Conservation (phyloP, 2,113 vertebrate genomes). For the Oncorhynchus mykiss region DNA sequence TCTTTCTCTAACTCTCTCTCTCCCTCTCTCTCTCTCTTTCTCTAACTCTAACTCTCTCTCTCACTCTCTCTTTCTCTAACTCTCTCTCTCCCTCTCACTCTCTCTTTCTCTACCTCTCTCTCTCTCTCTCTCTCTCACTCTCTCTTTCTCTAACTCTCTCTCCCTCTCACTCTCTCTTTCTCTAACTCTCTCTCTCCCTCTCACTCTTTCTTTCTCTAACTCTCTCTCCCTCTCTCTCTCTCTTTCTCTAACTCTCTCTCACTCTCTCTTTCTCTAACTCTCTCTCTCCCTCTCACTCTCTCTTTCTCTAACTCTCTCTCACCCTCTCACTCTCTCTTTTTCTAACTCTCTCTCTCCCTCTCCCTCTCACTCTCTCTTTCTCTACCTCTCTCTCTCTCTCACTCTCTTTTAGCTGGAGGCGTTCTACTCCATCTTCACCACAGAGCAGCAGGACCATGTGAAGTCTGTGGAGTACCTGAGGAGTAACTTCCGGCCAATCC, state of each 20-base stretch:
- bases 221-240: neutral
- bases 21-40: neutral
- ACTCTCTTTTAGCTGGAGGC: slow-evolving; percentile 85
- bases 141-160: neutral
- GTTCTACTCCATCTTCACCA: slow-evolving; percentile 98
- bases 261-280: neutral
- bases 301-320: neutral
- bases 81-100: slow-evolving; percentile 23
- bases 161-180: slow-evolving; percentile 2
- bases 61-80: neutral
- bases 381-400: neutral
- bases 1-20: neutral
- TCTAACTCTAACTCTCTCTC: slow-evolving; percentile 25
- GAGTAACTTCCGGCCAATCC: slow-evolving; percentile 93
- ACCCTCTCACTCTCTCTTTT: too few species aligned
- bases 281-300: neutral
- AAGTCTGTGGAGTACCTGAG: slow-evolving; percentile 96
- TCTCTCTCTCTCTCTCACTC: neutral
- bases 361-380: too few species aligned
- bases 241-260: neutral
- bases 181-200: slow-evolving; percentile 31
- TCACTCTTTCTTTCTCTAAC: too few species aligned
- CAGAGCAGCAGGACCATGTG: slow-evolving; percentile 96
- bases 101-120: slow-evolving; percentile 22
- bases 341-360: neutral